Percentiles rank a stretch among this genome's conserved stretches.
Conservation (phyloP, 2,113 vertebrate species). For the Syngnathus typhle region DNA sequence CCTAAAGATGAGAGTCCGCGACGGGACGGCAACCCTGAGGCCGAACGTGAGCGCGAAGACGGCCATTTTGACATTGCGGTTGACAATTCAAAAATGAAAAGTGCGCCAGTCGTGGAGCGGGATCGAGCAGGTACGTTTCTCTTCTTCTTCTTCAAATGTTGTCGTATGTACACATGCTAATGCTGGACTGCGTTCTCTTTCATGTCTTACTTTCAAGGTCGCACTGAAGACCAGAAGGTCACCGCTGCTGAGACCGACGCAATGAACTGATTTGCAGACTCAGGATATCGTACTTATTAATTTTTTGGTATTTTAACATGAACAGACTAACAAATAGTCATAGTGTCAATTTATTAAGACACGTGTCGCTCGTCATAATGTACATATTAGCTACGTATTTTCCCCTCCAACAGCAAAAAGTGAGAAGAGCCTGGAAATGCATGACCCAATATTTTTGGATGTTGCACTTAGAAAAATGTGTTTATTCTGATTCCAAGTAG, state of each 20-base stretch:
- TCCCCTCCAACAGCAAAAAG: neutral
- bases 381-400: neutral
- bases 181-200: neutral
- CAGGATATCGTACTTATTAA: neutral
- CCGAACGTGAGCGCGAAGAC: slow-evolving; percentile 35
- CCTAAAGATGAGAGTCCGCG: slow-evolving; percentile 2
- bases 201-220: neutral
- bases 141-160: slow-evolving; percentile 8
- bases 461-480: neutral
- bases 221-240: neutral
- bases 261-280: neutral
- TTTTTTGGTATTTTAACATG: neutral
- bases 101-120: slow-evolving; percentile 4
- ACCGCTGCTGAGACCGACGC: neutral
- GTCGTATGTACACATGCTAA: neutral
- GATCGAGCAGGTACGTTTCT: slow-evolving; percentile 17
- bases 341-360: neutral
- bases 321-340: neutral
- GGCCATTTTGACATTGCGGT: slow-evolving; percentile 52
- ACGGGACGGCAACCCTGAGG: neutral
- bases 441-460: neutral
- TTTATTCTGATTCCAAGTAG: neutral
- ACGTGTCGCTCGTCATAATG: neutral
- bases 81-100: slow-evolving; percentile 24
- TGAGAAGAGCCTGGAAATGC: neutral